Evolutionary conservation across 2,888 invertebrate genomes (phyloP), one percentile per base, ranked within the genome.

Genomic region (Epirrita christyi): DNA sequence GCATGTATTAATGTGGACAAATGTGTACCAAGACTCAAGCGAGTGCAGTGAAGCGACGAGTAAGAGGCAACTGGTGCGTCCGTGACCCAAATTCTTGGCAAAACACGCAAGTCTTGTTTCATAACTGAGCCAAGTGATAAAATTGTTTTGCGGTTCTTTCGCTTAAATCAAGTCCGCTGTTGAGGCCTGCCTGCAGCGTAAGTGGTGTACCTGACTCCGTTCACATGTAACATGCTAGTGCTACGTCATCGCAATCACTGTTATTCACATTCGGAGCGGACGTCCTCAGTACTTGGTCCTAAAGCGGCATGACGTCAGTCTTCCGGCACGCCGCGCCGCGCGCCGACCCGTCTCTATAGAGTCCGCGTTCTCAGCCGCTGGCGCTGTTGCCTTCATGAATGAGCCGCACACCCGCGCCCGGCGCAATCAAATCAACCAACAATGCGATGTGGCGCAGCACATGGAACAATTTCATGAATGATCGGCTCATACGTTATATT

Each of bases 71-170:
- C 81, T 77, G 80, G 72, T 78, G 78, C 80, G 83, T 85, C 83
- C 86, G 71, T 87, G 86, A 86, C 86, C 86, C 79, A 84, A 85
- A 88, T 88, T 82, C 83, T 83, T 83, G 71, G 81, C 78, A 80
- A 81, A 86, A 82, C 80, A 78, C n/a, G n/a, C 77, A 76, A 76
- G 75, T 81, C 81, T 81, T 75, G 72, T 81, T 83, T 82, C 78
- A 79, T 82, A 80, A 83, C 74, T 55, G 68, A 73, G 71, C 74
- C 55, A 67, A 73, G 71, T 72, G 68, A 73, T 73, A 73, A 71
- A 67, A 68, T 75, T 76, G 71, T 72, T 77, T 73, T 74, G 71
- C 69, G 67, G 70, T 72, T 73, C 66, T 71, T 70, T 21, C 14
- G 43, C 42, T 51, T 49, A 21, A 48, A 34, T 36, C 27, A 45